Base-by-base conservation (phyloP, 2,888 invertebrate species). In the Cantharis lateralis region DNA sequence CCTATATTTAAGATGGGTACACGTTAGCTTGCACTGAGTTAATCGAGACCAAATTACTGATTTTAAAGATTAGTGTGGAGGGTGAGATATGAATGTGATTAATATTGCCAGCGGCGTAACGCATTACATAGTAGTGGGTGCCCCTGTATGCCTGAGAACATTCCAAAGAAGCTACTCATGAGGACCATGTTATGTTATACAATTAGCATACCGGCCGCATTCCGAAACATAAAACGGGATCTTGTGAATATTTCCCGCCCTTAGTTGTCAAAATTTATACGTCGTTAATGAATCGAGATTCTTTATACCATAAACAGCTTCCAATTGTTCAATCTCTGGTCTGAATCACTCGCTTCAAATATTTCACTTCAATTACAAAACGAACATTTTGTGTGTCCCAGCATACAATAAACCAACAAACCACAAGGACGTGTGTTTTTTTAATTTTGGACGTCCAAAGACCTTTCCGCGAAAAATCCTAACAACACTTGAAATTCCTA, bases 171-270 rank as follows among this genome's bases (percentile, higher is more conserved):
- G 74, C 76, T 78, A 78, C 78, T 78, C 78, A 78, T 76, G 70
- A 75, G 61, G 61, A 75, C 75, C 71, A 78, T 62, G 16, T 64
- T 75, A 78, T 62, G 16, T 64, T 75, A 63, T 62, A 32, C 71
- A 72, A 81, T 81, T 81, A 81, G 77, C 81, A 81, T 80, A 80
- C 74, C 78, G 79, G 70, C 79, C 79, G 78, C 81, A 81, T 81
- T 81, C 81, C 78, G 64, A 74, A 78, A 78, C 72, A 77, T 76
- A 78, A 79, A 82, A 79, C 79, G 77, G 77, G 74, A 80, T 75
- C 75, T 76, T 62, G 70, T 71, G 69, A 20, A 73, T 62, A 62
- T 18, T 75, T 75, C 72, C 71, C 78, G 71, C 78, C 71, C 70
- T 76, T 76, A 62, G 15, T 73, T 73, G 63, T 11, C 48, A 64